A percentile compares a stretch with the other conserved stretches of the same genome.
phyloP scores from a whole-genome alignment of 2,797 vertebrate species.

The Xenops minutus region DNA sequence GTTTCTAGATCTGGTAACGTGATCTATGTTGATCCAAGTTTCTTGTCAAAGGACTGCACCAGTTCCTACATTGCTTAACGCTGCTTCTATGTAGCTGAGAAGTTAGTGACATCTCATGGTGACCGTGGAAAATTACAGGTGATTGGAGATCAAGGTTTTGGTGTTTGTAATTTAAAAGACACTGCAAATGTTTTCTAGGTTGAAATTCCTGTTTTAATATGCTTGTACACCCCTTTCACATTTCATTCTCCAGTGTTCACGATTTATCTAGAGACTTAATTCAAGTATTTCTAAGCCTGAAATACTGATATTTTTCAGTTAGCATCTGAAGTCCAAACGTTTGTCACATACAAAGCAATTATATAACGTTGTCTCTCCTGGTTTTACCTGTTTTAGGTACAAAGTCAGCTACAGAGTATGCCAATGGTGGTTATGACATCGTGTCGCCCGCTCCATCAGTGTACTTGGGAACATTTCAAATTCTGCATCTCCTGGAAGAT shows the following conservation, averaged over 20 bases:
- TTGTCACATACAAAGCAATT: background rate
- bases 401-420: conserved; percentile 76
- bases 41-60: background rate
- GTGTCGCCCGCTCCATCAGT: conserved; percentile 69
- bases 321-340: background rate
- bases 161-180: fast-evolving
- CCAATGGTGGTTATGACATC: conserved; percentile 74
- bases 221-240: background rate
- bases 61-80: background rate
- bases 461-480: conserved; percentile 76
- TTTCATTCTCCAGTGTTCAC: background rate
- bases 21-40: background rate
- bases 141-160: background rate
- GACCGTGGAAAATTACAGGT: conserved; percentile 21
- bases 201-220: background rate
- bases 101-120: conserved; percentile 66
- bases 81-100: background rate
- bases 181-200: background rate
- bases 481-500: conserved; percentile 84
- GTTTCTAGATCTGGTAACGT: background rate
- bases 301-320: background rate
- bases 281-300: background rate
- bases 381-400: conserved; percentile 76
- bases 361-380: background rate
- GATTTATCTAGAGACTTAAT: background rate